Evolutionary conservation across 2,113 vertebrate species (phyloP), one percentile per base, ranked within the genome.

Genomic region (Mastomys coucha): DNA sequence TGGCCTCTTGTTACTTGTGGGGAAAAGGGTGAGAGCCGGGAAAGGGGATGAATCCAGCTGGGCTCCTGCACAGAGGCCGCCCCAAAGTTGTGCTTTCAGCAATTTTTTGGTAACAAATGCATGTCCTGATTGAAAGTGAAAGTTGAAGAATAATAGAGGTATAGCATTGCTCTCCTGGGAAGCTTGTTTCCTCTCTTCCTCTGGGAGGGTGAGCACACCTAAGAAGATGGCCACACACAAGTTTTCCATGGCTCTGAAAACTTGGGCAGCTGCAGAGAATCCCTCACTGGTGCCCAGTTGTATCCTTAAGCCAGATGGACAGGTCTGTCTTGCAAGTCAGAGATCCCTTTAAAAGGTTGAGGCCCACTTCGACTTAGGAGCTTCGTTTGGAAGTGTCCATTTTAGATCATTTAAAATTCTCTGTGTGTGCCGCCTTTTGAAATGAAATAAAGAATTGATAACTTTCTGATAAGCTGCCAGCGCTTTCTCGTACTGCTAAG

Each of bases 91-190:
- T 98, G 98, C 98, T 98, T 97, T 98, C 98, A 98, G 99, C 98
- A 98, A 95, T 94, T 98, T 98, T 98, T 98, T 96, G 91, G 98
- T 98, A 98, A 98, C 98, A 98, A 98, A 98, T 98, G 97, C 97
- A 84, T 97, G 93, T 96, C 98, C 98, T 98, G 98, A 98, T 98
- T 97, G 98, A 97, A 98, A 98, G 98, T 98, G 98, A 98, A 98
- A 98, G 98, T 98, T 97, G 97, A 97, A 94, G 98, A 98, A 96
- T 97, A 98, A 98, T 98, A 98, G 98, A 98, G 98, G 98, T 53
- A 7, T 97, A 97, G 93, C 90, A 12, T 97, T 91, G 95, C 92
- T 69, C 92, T 97, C 97, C 97, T 96, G 95, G 95, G 69, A 12
- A 49, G 26, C 96, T 72, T 86, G 90, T 76, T 94, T 95, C 69